Evolutionary conservation across 2,888 invertebrate species (phyloP).

Genomic region (Drosophila prolongata): DNA sequence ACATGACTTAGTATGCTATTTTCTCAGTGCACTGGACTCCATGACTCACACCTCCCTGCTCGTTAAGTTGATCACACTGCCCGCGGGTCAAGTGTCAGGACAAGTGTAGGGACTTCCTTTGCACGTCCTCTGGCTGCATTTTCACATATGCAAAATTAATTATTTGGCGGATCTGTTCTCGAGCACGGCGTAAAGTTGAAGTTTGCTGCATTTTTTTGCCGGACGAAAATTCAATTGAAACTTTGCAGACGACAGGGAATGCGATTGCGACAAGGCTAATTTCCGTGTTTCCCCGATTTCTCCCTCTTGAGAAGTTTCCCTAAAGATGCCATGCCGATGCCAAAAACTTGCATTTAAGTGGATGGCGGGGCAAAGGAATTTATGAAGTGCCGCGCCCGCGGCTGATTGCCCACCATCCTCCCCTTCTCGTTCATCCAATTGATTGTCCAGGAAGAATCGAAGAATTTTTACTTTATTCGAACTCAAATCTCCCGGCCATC

Average conservation of each 20-base stretch:
- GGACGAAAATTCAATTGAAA: conserved; percentile 55
- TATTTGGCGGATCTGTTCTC: conserved; percentile 65
- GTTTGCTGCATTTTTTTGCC: conserved; percentile 27
- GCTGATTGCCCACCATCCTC: conserved; percentile 50
- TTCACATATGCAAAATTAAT: conserved; percentile 69
- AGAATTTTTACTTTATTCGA: conserved; percentile 43
- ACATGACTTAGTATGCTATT: not conserved
- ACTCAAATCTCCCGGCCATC: conserved; percentile 18
- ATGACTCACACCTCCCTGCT: conserved; percentile 32
- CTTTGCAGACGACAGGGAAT: conserved; percentile 67
- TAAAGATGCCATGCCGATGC: conserved; percentile 31
- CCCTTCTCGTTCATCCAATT: conserved; percentile 8
- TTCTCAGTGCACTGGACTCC: conserved; percentile 11
- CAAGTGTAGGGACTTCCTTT: conserved; percentile 61
- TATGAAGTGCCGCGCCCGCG: conserved; percentile 66
- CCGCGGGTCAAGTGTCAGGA: conserved; percentile 50
- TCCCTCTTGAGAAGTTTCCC: conserved; percentile 47
- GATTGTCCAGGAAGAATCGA: conserved; percentile 31
- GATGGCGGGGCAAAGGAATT: conserved; percentile 45
- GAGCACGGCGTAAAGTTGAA: conserved; percentile 52
- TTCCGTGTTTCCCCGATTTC: conserved; percentile 40
- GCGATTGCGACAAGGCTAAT: conserved; percentile 58
- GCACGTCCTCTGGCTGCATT: conserved; percentile 43
- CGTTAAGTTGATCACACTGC: conserved; percentile 71
- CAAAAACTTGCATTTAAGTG: conserved; percentile 52